Percentiles rank a stretch among this genome's conserved stretches.
Conservation (phyloP, 1,140 invertebrate species). For the Temnothorax longispinosus region DNA sequence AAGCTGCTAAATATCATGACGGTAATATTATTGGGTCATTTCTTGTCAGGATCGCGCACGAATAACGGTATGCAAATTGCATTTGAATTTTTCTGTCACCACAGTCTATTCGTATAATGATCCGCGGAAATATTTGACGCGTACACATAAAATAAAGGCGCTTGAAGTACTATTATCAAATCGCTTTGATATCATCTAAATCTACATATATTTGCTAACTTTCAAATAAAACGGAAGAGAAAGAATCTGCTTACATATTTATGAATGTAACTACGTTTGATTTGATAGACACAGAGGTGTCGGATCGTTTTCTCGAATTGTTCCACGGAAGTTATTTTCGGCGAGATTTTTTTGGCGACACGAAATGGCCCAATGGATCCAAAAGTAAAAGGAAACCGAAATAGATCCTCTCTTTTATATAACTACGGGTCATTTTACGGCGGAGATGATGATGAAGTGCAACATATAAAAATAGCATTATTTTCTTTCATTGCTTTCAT, state of each 20-base stretch:
- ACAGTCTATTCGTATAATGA: not conserved
- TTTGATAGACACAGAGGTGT: not conserved
- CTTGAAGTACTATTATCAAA: not conserved
- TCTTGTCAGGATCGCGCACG: slow-evolving; percentile 64
- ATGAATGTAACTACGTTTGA: slow-evolving; percentile 10
- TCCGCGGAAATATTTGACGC: not conserved
- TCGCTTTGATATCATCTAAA: not conserved
- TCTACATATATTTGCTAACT: not conserved
- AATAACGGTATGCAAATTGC: not conserved
- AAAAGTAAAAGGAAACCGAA: slow-evolving; percentile 51
- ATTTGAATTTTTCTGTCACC: not conserved
- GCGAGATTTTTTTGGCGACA: slow-evolving; percentile 35
- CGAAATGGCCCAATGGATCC: slow-evolving; percentile 66
- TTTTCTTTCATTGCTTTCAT: slow-evolving; percentile 77
- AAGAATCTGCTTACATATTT: not conserved
- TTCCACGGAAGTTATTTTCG: not conserved
- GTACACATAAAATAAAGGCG: not conserved
- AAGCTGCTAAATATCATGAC: slow-evolving; percentile 75
- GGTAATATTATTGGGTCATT: slow-evolving; percentile 70
- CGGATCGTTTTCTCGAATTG: not conserved
- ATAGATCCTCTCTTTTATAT: slow-evolving; percentile 57
- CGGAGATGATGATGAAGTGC: slow-evolving; percentile 70
- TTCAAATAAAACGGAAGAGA: not conserved
- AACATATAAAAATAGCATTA: slow-evolving; percentile 78
- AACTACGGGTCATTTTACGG: slow-evolving; percentile 68